A percentile compares a stretch with the other conserved stretches of the same genome.
These are phyloP conservation scores for Chaenodraco wilsoni DNA, from an alignment of 2,797 vertebrate genomes.

Conservation along the genomic window DNA sequence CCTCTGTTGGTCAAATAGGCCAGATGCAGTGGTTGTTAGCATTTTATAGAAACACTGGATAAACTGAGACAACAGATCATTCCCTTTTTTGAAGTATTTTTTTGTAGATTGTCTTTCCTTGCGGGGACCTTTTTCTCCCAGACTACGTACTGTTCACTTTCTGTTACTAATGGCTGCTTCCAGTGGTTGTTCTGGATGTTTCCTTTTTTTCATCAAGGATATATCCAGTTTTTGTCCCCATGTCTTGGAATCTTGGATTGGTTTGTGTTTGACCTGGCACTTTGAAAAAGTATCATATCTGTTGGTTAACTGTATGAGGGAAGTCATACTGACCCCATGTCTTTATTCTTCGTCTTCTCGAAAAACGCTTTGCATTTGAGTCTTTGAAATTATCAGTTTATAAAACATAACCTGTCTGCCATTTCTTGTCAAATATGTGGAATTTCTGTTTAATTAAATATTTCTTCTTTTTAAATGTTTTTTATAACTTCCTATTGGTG, in stretches of 20 bases:
- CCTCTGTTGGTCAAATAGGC: conserved; percentile 45
- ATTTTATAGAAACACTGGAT: conserved; percentile 69
- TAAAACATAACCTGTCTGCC: conserved; percentile 15
- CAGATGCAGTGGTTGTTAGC: conserved; percentile 46
- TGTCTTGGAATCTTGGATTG: conserved; percentile 35
- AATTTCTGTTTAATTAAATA: conserved; percentile 57
- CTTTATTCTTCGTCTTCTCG: conserved; percentile 45
- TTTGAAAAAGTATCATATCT: conserved; percentile 56
- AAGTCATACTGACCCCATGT: conserved; percentile 39
- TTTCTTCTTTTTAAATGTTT: conserved; percentile 63
- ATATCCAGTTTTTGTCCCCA: conserved; percentile 21
- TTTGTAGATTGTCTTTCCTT: conserved; percentile 13
- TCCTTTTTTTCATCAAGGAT: conserved; percentile 18
- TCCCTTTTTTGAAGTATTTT: conserved; percentile 31
- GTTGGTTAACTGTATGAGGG: conserved; percentile 41
- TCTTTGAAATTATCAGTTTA: conserved; percentile 25
- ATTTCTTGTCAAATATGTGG: conserved; percentile 34
- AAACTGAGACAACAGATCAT: conserved; percentile 57
- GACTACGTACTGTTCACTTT: conserved; percentile 41
- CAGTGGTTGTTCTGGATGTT: conserved; percentile 24
- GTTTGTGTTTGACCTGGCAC: conserved; percentile 38
- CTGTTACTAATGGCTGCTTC: conserved; percentile 28
- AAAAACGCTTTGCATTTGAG: conserved; percentile 33
- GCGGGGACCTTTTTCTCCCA: conserved; percentile 31
- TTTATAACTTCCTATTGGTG: conserved; percentile 71